Conservation (phyloP, 1,140 invertebrate species). For the Nylanderia fulva region DNA sequence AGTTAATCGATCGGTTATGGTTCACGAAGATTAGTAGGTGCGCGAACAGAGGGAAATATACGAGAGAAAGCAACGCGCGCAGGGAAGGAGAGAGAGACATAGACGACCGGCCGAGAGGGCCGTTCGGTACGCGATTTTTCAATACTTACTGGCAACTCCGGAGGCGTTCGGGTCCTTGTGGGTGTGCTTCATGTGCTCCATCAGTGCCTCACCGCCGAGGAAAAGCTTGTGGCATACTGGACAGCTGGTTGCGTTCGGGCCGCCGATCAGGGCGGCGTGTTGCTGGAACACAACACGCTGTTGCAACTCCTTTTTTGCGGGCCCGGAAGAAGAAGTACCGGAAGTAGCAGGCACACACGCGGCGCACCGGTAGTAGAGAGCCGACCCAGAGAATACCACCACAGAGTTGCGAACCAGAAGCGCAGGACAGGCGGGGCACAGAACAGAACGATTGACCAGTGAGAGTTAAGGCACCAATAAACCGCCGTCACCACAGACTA, state of each 20-base stretch:
- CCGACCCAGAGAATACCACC: constrained; percentile 83
- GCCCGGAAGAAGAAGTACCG: constrained; percentile 76
- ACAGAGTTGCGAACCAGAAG: constrained; percentile 85
- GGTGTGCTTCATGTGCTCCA: constrained; percentile 98
- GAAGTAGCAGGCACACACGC: constrained; percentile 74
- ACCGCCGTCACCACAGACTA: constrained; percentile 83
- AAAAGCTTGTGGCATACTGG: constrained; percentile 97
- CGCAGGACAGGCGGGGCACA: constrained; percentile 80
- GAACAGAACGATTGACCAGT: constrained; percentile 85
- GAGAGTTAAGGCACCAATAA: constrained; percentile 83
- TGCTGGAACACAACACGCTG: constrained; percentile 96
- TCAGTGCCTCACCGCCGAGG: constrained; percentile 95
- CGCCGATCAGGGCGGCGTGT: constrained; percentile 96
- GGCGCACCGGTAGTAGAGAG: constrained; percentile 79
- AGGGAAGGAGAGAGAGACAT: constrained; percentile 48
- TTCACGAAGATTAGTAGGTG: constrained; percentile 47
- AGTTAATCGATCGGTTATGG: constrained; percentile 51
- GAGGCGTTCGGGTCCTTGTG: constrained; percentile 96
- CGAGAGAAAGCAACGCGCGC: constrained; percentile 5
- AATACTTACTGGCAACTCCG: constrained; percentile 95
- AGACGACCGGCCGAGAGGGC: constrained; percentile 67
- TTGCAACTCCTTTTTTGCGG: constrained; percentile 91
- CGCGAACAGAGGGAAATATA: constrained; percentile 3
- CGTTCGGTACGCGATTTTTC: constrained; percentile 62
- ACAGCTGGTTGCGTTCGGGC: constrained; percentile 95